phyloP scores from a whole-genome alignment of 2,888 invertebrate species.

The Aquatica leii region DNA sequence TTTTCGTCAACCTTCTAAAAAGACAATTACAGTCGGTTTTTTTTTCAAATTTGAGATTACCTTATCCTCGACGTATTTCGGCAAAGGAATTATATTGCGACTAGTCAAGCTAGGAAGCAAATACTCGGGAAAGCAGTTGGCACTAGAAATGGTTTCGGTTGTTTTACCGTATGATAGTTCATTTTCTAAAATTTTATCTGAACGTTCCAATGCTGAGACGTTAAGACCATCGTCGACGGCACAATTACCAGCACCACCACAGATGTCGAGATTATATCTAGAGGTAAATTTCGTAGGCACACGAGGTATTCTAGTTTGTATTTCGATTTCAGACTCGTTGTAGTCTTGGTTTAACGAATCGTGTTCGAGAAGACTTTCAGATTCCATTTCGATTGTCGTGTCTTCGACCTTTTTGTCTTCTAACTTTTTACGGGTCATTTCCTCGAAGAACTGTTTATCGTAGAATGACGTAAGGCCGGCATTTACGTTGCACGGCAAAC shows the following conservation, averaged over 20 bases:
- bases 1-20: slow-evolving; percentile 81
- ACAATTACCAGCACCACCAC: slow-evolving; percentile 8
- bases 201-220: slow-evolving; percentile 48
- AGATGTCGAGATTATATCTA: slow-evolving; percentile 29
- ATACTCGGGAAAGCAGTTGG: slow-evolving; percentile 45
- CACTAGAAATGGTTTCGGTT: slow-evolving; percentile 29
- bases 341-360: slow-evolving; percentile 52
- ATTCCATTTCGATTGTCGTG: slow-evolving; percentile 53
- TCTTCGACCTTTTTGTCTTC: slow-evolving; percentile 47
- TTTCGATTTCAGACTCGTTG: slow-evolving; percentile 39
- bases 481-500: slow-evolving; percentile 59
- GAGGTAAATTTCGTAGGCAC: slow-evolving; percentile 30
- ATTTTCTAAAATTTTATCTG: slow-evolving; percentile 39
- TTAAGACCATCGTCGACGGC: slow-evolving; percentile 28
- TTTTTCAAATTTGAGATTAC: too few species aligned
- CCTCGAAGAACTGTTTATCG: slow-evolving; percentile 55
- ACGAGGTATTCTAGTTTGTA: slow-evolving; percentile 33
- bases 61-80: slow-evolving; percentile 32
- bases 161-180: slow-evolving; percentile 40
- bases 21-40: too few species aligned
- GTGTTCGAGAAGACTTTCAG: slow-evolving; percentile 54
- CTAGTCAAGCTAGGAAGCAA: slow-evolving; percentile 1
- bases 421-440: slow-evolving; percentile 48
- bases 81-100: slow-evolving; percentile 17
- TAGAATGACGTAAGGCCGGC: slow-evolving; percentile 48